These are phyloP conservation scores for Calyptomena viridis DNA, from an alignment of 2,113 vertebrate species.

Conservation along the genomic window DNA sequence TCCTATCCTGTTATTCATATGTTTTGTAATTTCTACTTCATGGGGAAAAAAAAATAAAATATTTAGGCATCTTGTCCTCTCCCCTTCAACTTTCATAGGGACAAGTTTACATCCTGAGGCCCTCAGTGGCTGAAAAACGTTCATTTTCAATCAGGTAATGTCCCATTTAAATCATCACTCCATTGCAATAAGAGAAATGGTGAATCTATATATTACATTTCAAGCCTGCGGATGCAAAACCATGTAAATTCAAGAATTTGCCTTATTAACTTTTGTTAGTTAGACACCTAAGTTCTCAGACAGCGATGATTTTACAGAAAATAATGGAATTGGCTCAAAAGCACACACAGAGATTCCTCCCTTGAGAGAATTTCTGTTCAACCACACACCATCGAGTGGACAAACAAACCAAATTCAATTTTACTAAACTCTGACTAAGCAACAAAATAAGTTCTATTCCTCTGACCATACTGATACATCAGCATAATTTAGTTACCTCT, in stretches of 20 bases:
- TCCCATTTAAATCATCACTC: neutral
- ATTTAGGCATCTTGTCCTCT: neutral
- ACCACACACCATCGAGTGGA: neutral
- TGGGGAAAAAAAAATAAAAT: neutral
- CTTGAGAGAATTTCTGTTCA: neutral
- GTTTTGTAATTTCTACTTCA: neutral
- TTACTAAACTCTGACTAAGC: neutral
- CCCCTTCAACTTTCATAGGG: neutral
- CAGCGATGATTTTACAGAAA: neutral
- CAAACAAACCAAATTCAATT: slow-evolving; percentile 1
- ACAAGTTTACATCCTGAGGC: neutral
- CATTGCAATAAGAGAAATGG: neutral
- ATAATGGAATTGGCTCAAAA: neutral
- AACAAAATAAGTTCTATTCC: neutral
- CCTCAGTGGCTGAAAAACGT: neutral
- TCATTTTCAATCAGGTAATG: slow-evolving; percentile 17
- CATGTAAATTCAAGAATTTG: neutral
- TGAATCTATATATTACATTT: slow-evolving; percentile 14
- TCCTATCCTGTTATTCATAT: neutral
- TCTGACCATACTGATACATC: neutral
- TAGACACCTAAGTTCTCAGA: neutral
- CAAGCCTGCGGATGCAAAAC: neutral
- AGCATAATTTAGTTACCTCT: neutral
- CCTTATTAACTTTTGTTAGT: neutral
- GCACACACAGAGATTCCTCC: neutral